Percentiles rank a stretch among this genome's conserved stretches.
Conservation (phyloP, 2,888 invertebrate genomes). For the Tachystola acroxantha region DNA sequence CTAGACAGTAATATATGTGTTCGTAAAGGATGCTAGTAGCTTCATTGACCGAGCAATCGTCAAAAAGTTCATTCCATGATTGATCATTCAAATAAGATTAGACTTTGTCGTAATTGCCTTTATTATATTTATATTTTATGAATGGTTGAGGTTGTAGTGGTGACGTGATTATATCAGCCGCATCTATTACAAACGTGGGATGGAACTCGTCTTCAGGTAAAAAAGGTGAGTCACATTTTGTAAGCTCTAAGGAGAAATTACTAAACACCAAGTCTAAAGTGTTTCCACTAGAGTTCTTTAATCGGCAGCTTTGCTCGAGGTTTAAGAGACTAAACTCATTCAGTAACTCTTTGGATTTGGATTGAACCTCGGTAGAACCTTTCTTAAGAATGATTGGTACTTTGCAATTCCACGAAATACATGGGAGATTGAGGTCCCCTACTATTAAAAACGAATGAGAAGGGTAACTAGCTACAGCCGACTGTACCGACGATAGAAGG, state of each 20-base stretch:
- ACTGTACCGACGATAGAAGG: not conserved
- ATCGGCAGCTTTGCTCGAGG: not conserved
- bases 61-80: too few species aligned
- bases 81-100: too few species aligned
- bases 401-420: not conserved
- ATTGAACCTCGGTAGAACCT: not conserved
- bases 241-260: not conserved
- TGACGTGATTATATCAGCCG: too few species aligned
- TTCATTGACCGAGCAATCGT: too few species aligned
- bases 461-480: not conserved
- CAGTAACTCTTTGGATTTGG: not conserved
- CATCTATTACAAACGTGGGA: not conserved
- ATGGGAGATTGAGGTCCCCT: not conserved
- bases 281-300: not conserved
- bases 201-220: not conserved
- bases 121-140: too few species aligned
- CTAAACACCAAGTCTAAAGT: not conserved
- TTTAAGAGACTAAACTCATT: not conserved
- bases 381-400: not conserved
- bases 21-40: too few species aligned
- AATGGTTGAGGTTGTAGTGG: too few species aligned
- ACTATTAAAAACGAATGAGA: not conserved
- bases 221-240: not conserved
- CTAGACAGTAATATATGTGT: too few species aligned
- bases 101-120: not conserved